phyloP scores from a whole-genome alignment of 2,888 invertebrate genomes.

The Lasioglossum marginatum region DNA sequence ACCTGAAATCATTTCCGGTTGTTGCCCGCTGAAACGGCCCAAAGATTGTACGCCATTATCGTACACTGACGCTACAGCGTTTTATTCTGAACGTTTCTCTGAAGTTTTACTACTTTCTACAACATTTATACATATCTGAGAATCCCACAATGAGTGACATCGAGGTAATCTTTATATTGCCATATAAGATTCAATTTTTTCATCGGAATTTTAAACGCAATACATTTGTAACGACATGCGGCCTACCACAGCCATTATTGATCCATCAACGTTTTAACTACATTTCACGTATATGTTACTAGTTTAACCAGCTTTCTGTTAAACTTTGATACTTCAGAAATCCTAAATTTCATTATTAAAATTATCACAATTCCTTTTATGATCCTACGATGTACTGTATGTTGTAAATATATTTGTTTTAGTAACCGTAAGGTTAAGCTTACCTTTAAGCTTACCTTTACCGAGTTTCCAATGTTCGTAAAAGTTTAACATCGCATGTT shows the following conservation, averaged over 20 bases:
- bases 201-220: conserved; percentile 16
- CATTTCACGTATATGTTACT: conserved; percentile 28
- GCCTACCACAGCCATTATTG: conserved; percentile 70
- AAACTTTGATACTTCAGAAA: neutral
- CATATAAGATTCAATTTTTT: neutral
- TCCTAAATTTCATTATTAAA: neutral
- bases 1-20: conserved; percentile 58
- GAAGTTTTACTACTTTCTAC: conserved; percentile 14
- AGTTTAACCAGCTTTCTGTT: conserved; percentile 19
- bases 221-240: conserved; percentile 57
- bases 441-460: conserved; percentile 35
- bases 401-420: neutral
- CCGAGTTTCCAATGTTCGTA: neutral
- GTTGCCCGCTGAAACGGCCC: conserved; percentile 65
- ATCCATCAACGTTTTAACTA: conserved; percentile 63
- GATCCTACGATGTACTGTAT: neutral
- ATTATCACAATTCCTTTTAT: neutral
- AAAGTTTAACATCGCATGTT: neutral
- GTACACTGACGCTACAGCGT: conserved; percentile 70
- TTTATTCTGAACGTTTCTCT: conserved; percentile 36
- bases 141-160: conserved; percentile 77
- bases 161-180: conserved; percentile 71
- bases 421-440: conserved; percentile 39
- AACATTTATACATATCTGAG: conserved; percentile 22
- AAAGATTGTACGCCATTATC: conserved; percentile 75